These are phyloP conservation scores for Myiozetetes cayanensis DNA, from an alignment of 2,113 vertebrate species.

Conservation along the genomic window DNA sequence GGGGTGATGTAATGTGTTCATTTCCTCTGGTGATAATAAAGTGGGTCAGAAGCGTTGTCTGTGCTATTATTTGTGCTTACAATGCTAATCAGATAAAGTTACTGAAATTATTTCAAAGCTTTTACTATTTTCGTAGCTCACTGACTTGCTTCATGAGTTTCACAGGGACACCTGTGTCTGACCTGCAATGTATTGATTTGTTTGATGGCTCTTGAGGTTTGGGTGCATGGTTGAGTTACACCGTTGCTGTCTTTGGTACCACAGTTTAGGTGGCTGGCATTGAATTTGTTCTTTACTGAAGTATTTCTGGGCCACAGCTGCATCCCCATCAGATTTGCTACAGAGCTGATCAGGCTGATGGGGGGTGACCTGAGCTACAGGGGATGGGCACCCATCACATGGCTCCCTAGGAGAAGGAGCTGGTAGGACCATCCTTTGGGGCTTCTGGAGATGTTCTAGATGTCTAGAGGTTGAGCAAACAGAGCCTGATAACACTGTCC, in stretches of 20 bases:
- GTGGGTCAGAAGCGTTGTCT: not conserved
- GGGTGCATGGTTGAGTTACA: accelerated
- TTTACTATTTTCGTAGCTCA: not conserved
- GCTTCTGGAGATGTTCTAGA: not conserved
- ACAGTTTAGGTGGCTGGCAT: not conserved
- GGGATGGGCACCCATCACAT: accelerated
- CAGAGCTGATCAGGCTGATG: not conserved
- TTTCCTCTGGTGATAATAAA: not conserved
- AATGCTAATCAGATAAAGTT: not conserved
- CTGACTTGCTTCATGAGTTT: not conserved
- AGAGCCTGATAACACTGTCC: not conserved
- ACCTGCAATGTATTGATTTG: not conserved
- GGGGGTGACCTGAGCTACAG: not conserved
- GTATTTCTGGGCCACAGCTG: not conserved
- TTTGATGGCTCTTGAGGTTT: not conserved
- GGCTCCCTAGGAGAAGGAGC: not conserved
- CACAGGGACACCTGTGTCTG: not conserved
- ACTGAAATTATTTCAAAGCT: not conserved
- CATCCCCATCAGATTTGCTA: not conserved
- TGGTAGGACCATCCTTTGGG: not conserved
- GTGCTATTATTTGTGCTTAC: not conserved
- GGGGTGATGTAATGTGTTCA: not conserved
- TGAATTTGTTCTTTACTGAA: not conserved
- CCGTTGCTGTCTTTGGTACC: not conserved
- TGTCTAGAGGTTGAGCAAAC: not conserved